Evolutionary conservation across 2,113 vertebrate genomes (phyloP), one percentile per base, ranked within the genome.

Genomic region (Theristicus caerulescens): DNA sequence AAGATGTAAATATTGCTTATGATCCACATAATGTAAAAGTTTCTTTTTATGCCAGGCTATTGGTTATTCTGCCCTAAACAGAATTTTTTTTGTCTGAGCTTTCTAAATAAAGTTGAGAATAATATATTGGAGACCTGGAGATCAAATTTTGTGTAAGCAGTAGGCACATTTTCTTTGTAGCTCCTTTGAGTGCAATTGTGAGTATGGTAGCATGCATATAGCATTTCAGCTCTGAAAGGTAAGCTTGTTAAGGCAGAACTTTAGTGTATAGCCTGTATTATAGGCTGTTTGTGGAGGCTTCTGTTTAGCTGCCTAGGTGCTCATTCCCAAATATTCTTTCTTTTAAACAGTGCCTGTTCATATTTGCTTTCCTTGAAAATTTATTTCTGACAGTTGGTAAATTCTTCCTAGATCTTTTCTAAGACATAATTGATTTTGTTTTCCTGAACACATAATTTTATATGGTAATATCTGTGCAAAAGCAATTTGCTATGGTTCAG

Each of bases 401-500:
- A 52, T 74, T 95, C 58, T 93, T 87, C 76, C 15, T 77, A 67
- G 54, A 52, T 97, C 42, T 93, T 94, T 93, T 95, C 93, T 86
- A 62, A 97, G 73, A 82, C 32, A 20, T 70, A 93, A 96, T 61
- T 88, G 87, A 94, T 96, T 94, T 95, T 96, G 83, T 95, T 98
- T 97, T 96, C 58, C 88, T 58, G 86, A 97, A 84, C 49, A 65
- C 57, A 58, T 61, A 72, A 59, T 95, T 96, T 95, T 91, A 47
- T 92, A 82, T 93, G 78, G 58, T 93, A 91, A 88, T 95, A 93
- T 96, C 94, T 96, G 62, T 91, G 82, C 88, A 95, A 97, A 94
- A 92, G 82, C 94, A 95, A 93, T 97, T 97, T 97, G 76, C 70
- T 80, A 7, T 90, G 87, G 83, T 97, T 96, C 94, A 94, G 57